Base-by-base conservation (phyloP, 2,113 vertebrate species). In the Daphoenositta chrysoptera region DNA sequence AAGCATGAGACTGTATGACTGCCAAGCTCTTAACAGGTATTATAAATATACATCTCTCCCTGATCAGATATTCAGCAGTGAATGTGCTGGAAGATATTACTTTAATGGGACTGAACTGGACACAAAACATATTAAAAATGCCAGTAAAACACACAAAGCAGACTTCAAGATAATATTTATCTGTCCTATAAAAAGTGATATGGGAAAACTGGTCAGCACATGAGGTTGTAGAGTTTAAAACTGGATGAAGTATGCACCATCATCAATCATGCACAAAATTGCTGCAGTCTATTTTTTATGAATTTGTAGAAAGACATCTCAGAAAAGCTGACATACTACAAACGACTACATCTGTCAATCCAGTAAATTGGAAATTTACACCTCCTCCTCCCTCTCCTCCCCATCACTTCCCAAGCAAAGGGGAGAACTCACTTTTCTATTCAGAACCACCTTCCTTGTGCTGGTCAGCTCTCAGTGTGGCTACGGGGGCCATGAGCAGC, bases 71-170 rank as follows among this genome's bases (percentile, higher is more conserved):
- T 17, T 84, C 56, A 81, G 47, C 39, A 81, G 64, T 5, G 5
- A 94, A 75, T 73, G 37, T 84, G 40, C 66, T 93, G 72, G 30
- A 83, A 96, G 69, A 58, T 91, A 93, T 5, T 1, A 79, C 19
- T 90, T 95, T 53, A 96, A 61, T 89, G 76, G 47, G 37, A 88
- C 53, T 54, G 63, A 79, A 92, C 9, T 72, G 76, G 65, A 70
- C 90, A 88, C 26, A 81, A 77, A 95, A 87, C 77, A 70, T n/a
- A 73, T 85, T 92, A 83, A 87, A 77, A 87, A 87, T 72, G 56
- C 56, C 76, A 90, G 80, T 90, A 95, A 83, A 93, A 83, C 21
- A 87, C 35, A 80, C 21, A 84, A 72, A 93, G 45, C 35, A 78
- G 69, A 76, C 53, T 31, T 69, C 54, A 73, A 45, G 75, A 58